Conservation (phyloP, 2,797 vertebrate species). For the Chiloscyllium punctatum region DNA sequence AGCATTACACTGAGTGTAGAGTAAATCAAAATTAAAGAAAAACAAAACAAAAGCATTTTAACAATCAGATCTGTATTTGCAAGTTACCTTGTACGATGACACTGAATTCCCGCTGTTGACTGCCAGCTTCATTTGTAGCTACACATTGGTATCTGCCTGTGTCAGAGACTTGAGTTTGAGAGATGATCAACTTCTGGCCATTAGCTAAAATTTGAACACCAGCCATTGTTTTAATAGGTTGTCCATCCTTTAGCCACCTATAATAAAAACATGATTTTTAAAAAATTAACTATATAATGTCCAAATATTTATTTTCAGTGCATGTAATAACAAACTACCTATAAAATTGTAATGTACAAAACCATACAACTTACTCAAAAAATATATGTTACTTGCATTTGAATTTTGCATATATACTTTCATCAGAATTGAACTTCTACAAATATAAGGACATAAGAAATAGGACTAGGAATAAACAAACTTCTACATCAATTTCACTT, state of each 20-base stretch:
- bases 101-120: slow-evolving; percentile 71
- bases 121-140: slow-evolving; percentile 79
- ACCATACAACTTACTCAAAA: not conserved
- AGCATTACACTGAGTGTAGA: no score
- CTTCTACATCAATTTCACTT: not conserved
- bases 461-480: not conserved
- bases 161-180: slow-evolving; percentile 76
- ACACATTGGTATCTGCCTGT: slow-evolving; percentile 80
- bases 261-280: slow-evolving; percentile 16
- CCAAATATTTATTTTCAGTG: not conserved
- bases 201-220: slow-evolving; percentile 63
- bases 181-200: slow-evolving; percentile 72
- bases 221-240: slow-evolving; percentile 60
- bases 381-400: not conserved
- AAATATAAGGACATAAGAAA: not conserved
- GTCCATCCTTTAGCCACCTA: slow-evolving; percentile 80
- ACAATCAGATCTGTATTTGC: not conserved
- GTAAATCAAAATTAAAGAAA: not conserved
- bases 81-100: slow-evolving; percentile 79
- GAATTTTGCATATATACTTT: not conserved
- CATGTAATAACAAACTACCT: not conserved
- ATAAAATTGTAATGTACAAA: not conserved
- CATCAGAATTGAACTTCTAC: not conserved
- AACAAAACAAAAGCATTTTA: not conserved
- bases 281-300: not conserved